Base-by-base conservation (phyloP, 2,888 invertebrate species). In the Onchidella celtica region DNA sequence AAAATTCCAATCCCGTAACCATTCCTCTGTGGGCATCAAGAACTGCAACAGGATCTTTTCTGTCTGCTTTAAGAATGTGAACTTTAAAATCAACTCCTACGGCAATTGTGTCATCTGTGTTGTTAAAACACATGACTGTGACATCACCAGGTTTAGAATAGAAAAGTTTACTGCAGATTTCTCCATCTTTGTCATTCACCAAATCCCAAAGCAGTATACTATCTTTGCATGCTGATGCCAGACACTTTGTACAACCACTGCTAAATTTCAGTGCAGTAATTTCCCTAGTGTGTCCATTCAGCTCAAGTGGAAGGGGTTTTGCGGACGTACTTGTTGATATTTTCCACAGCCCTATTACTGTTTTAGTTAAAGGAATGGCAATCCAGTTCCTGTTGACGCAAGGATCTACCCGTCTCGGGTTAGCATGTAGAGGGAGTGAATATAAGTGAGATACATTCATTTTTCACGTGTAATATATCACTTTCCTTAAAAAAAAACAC, bases 121-220 rank as follows among this genome's bases (percentile, higher is more conserved):
- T 85, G 84, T 87, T 90, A 72, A 92, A 89, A 17, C 86, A 66
- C 47, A 89, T 84, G 75, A 90, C 85, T 68, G 86, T 86, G 21
- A 91, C 86, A 59, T 86, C 84, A 0, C 91, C 92, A 4, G 90
- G 85, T 4, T 86, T 86, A 55, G 87, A 85, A 32, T 88, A 89
- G 65, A 91, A 88, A 0, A 90, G 87, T 40, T 86, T 74, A 47
- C 91, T 90, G 66, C 83, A 36, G 32, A 82, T 69, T 2, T 85
- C 1, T 88, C 86, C 72, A 85, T 86, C 21, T 32, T 84, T 83
- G 32, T 86, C 84, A 65, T 86, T 84, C 6, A 88, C 88, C 6
- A 92, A 83, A 66, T 92, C 88, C 92, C 92, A 92, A n/a, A 91
- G 87, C 78, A 92, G 91, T 27, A 92, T 85, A 82, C 90, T 91